Evolutionary conservation across 2,113 vertebrate species (phyloP), one percentile per base, ranked within the genome.

Genomic region (Cepphus grylle): DNA sequence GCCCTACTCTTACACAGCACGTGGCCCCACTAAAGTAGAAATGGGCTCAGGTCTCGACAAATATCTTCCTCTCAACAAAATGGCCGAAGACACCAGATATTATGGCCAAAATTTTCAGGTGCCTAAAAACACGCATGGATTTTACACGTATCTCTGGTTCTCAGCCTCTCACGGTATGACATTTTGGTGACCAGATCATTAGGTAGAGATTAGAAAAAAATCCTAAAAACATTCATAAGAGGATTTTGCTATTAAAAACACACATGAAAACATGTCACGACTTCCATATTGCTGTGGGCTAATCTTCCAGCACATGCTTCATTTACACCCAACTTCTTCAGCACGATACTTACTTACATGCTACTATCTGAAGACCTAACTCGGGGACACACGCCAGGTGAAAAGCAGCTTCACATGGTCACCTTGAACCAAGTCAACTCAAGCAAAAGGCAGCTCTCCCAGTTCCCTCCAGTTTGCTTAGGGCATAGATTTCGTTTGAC

Each of bases 361-460:
- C 26, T 43, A 1, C 29, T 15, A 12, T 4, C 34, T 2, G 11
- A 42, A 69, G 25, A 61, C 32, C 38, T 2, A 4, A 32, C 18
- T 8, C 0, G 0, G 40, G 30, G 36, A 45, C 1, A 0, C 0
- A 5, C 4, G 34, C 18, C 47, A 25, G 71, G 38, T 3, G 16
- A 74, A 56, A 23, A 47, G 3, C 32, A 53, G 55, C 73, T 63
- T 21, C 49, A 0, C 11, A 0, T 0, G 40, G 58, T 59, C 93
- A 61, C 43, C 67, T 21, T 3, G 36, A 67, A 21, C 38, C 22
- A 15, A 6, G 0, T 5, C 45, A 53, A n/a, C 55, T 27, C n/a
- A 7, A 8, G 36, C 3, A 42, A 27, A 13, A 62, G 17, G 59
- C 59, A 53, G 80, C 23, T 79, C 38, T 38, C 14, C 50, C 55